phyloP scores from a whole-genome alignment of 2,888 invertebrate genomes.

The Hyposoter didymator region DNA sequence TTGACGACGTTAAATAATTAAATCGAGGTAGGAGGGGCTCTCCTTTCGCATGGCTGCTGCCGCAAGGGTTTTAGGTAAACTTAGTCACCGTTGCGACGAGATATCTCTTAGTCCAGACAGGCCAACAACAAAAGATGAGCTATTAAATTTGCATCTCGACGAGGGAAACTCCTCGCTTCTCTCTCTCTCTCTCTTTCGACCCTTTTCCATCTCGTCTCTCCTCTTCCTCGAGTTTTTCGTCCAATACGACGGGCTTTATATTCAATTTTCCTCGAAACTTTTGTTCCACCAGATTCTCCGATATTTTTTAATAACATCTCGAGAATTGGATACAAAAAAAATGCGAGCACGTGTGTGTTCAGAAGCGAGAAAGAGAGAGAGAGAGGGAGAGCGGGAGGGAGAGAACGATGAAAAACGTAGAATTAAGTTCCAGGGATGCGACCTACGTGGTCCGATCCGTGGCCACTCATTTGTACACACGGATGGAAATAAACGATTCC shows the following conservation, averaged over 20 bases:
- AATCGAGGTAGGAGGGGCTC: slow-evolving; percentile 32
- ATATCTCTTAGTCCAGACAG: slow-evolving; percentile 38
- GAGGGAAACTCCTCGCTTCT: background rate
- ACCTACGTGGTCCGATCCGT: slow-evolving; percentile 36
- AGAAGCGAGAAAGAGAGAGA: background rate
- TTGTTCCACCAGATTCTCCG: slow-evolving; percentile 49
- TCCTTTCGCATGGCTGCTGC: slow-evolving; percentile 2
- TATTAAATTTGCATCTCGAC: slow-evolving; percentile 62
- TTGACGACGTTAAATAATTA: slow-evolving; percentile 64
- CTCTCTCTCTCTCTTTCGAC: background rate
- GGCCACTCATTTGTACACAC: background rate
- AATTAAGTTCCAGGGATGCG: slow-evolving; percentile 14
- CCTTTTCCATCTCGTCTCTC: background rate
- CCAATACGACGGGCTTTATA: slow-evolving; percentile 16
- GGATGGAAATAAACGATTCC: background rate
- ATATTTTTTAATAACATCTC: slow-evolving; percentile 56
- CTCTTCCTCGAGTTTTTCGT: background rate
- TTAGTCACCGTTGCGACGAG: slow-evolving; percentile 49
- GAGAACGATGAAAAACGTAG: background rate
- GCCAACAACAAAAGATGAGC: slow-evolving; percentile 58
- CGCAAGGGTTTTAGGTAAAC: slow-evolving; percentile 58
- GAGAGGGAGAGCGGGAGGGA: background rate
- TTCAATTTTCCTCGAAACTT: slow-evolving; percentile 58
- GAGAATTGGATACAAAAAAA: slow-evolving; percentile 4
- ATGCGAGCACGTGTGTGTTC: background rate